Evolutionary conservation across 2,113 vertebrate species (phyloP), one percentile per base, ranked within the genome.

Genomic region (Microcebus ravelobensis): DNA sequence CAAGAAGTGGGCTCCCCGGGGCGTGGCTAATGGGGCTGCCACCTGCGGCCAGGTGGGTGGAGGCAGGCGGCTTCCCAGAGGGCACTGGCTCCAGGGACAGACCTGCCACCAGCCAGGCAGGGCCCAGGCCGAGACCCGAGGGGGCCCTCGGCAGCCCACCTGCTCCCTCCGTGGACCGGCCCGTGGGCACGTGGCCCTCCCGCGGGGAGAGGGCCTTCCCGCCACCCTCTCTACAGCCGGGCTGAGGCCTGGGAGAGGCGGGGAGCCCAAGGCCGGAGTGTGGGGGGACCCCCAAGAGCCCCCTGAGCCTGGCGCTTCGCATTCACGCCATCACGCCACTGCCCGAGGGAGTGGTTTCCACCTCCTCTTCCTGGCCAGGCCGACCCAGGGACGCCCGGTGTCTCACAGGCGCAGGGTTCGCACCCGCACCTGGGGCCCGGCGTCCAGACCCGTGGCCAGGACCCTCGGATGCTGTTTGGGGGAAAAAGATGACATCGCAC

Each of bases 1-100:
- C 45, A 45, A 18, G 55, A 20, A 57, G 55, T 7, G 18, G 55
- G 55, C 55, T 57, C 55, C 55, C 25, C 11, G 4, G 25, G 59
- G 59, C 23, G 59, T 25, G 59, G 59, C 57, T 8, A 59, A 61
- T 25, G 59, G 23, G 59, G 59, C 59, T 61, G 59, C 52, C 52
- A 20, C 18, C 55, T 21, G 55, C 55, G 25, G 59, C 25, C 9
- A 96, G 98, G 97, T 74, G 96, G 98, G 97, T 93, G 96, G 97
- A 87, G 97, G 92, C 86, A 92, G 96, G 86, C 29, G 2, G 96
- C 96, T 77, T 94, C 3, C 0, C 0, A 70, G 90, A 89, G 71
- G 93, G 95, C 96, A 71, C 45, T 0, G 79, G 82, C 65, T 96
- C 87, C 1, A 52, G 52, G 0, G 9, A 8, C 14, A 80, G 93